Conservation (phyloP, 2,888 invertebrate species). For the Adelphocoris suturalis region DNA sequence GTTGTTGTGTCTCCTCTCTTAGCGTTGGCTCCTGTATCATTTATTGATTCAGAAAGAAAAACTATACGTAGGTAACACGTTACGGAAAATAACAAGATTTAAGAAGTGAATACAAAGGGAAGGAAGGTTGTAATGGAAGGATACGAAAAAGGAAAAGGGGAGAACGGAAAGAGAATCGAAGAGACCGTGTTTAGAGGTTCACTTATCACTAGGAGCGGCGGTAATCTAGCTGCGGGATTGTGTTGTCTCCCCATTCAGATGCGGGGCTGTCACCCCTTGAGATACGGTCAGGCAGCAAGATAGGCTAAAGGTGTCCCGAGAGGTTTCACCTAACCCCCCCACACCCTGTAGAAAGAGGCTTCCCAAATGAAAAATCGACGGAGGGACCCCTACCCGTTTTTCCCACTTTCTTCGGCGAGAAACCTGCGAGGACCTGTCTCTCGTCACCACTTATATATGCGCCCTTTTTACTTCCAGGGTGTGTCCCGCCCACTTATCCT, state of each 20-base stretch:
- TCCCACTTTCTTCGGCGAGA: background rate
- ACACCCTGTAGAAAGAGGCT: background rate
- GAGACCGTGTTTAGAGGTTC: constrained; percentile 61
- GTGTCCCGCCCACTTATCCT: constrained; percentile 36
- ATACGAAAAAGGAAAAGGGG: background rate
- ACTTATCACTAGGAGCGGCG: constrained; percentile 57
- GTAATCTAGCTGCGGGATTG: constrained; percentile 52
- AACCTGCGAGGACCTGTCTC: constrained; percentile 33
- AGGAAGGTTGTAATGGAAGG: background rate
- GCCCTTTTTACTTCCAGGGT: constrained; percentile 2
- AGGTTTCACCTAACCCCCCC: background rate
- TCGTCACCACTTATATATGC: constrained; percentile 50
- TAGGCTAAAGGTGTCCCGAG: constrained; percentile 62
- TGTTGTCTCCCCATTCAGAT: constrained; percentile 70
- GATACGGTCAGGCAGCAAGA: constrained; percentile 61
- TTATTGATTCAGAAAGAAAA: too few relatives aligned
- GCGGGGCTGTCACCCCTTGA: constrained; percentile 62
- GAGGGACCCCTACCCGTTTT: background rate
- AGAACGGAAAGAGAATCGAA: constrained; percentile 45
- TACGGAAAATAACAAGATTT: too few relatives aligned
- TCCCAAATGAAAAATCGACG: constrained; percentile 42
- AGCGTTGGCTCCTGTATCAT: too few relatives aligned
- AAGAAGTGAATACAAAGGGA: too few relatives aligned
- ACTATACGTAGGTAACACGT: too few relatives aligned
- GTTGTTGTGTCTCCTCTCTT: too few relatives aligned